These are phyloP conservation scores for Rhopalosiphum padi DNA, from an alignment of 1,140 invertebrate species.

Conservation along the genomic window DNA sequence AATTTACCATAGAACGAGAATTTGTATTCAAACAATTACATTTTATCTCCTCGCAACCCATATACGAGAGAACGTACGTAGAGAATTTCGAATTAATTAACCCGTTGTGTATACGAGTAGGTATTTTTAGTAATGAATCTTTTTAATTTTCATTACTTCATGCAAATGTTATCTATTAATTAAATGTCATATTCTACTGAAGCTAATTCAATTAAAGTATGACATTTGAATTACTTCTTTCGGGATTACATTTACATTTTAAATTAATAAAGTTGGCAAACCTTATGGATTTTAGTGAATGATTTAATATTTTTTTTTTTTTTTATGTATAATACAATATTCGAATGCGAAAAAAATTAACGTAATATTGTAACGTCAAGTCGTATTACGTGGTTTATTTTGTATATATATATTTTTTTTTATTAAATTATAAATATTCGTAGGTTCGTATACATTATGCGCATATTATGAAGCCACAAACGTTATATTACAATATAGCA, in stretches of 20 bases:
- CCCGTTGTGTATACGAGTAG: background rate
- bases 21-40: background rate
- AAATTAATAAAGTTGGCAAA: conserved; percentile 18
- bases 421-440: background rate
- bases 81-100: background rate
- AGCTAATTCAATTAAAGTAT: conserved; percentile 27
- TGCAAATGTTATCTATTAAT: conserved; percentile 8
- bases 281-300: background rate
- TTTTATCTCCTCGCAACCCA: background rate
- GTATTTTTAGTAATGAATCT: background rate
- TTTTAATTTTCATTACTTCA: background rate
- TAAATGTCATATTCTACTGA: conserved; percentile 21
- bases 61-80: too few relatives aligned
- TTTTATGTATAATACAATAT: background rate
- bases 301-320: background rate
- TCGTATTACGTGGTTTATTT: background rate
- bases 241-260: conserved; percentile 34
- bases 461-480: background rate
- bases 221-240: conserved; percentile 21
- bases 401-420: background rate
- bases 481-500: background rate
- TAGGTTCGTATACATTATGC: background rate
- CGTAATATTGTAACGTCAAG: background rate
- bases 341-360: background rate
- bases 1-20: background rate